phyloP scores from a whole-genome alignment of 2,888 invertebrate species.

The Metallyticus violacea region DNA sequence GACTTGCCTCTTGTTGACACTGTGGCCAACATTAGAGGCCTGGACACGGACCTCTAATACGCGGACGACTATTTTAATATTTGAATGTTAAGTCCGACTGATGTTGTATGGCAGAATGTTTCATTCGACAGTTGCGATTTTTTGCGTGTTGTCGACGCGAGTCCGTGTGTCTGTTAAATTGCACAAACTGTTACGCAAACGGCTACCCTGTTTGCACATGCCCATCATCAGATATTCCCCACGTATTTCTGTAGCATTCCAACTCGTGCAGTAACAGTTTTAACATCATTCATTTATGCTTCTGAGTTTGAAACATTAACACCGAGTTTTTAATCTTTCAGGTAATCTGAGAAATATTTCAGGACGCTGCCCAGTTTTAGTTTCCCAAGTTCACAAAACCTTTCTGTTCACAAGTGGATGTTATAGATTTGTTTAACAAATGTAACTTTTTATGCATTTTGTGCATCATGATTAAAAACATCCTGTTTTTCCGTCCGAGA shows the following conservation, averaged over 20 bases:
- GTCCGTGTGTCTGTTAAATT: neutral
- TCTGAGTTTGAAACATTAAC: neutral
- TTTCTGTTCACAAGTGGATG: too few species aligned
- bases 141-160: neutral
- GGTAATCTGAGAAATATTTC: neutral
- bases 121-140: neutral
- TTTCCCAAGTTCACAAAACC: too few species aligned
- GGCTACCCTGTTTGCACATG: neutral
- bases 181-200: neutral
- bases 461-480: too few species aligned
- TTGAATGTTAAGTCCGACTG: neutral
- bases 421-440: too few species aligned
- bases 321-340: neutral
- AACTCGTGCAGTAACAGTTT: neutral
- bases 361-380: neutral
- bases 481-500: too few species aligned
- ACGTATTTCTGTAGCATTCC: neutral
- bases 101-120: neutral
- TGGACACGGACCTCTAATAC: neutral
- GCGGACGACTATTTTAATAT: neutral
- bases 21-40: neutral
- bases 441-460: too few species aligned
- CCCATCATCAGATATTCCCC: neutral
- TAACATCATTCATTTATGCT: neutral
- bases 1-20: neutral